Evolutionary conservation across 2,888 invertebrate genomes (phyloP), one percentile per base, ranked within the genome.

Genomic region (Aphodius sticticus): DNA sequence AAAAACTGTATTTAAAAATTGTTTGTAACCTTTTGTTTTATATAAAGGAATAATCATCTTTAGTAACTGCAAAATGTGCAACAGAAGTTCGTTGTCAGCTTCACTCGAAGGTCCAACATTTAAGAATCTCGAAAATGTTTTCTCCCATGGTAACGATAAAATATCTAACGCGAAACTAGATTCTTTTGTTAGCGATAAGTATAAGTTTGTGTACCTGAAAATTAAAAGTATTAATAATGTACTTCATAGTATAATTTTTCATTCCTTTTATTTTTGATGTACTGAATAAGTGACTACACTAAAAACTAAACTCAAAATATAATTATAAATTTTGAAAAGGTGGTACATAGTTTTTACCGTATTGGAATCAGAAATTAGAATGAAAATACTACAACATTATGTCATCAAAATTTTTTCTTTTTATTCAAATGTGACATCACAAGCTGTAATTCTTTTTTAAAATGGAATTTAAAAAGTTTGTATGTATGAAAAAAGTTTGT

Each of bases 61-160:
- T 53, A 89, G 81, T 81, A 88, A 86, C 71, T 86, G 83, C n/a
- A 88, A 83, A 76, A 93, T 88, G 38, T 91, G 87, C 3, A 91
- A 89, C 76, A 95, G 90, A 37, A 95, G 87, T 16, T 91, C 88
- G 16, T 91, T 91, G 86, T 95, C 95, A 69, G 93, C 92, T 76
- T 91, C 89, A 76, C 92, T 93, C 0, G 93, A 92, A 0, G 95
- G 95, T 74, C 93, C 91, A 1, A 93, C 91, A 79, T 90, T 88
- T 70, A 95, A 88, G 87, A 93, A 95, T 70, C 93, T 90, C 38
- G 89, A 89, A 83, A 93, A 91, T 0, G 91, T 91, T 83, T 91
- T 90, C 84, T 92, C 91, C 95, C 94, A 95, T 9, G 93, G 92
- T 80, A 93, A 89, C 70, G 88, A 87, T 16, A 88, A 85, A 74